phyloP scores from a whole-genome alignment of 2,113 vertebrate genomes.

The Leptosomus discolor region DNA sequence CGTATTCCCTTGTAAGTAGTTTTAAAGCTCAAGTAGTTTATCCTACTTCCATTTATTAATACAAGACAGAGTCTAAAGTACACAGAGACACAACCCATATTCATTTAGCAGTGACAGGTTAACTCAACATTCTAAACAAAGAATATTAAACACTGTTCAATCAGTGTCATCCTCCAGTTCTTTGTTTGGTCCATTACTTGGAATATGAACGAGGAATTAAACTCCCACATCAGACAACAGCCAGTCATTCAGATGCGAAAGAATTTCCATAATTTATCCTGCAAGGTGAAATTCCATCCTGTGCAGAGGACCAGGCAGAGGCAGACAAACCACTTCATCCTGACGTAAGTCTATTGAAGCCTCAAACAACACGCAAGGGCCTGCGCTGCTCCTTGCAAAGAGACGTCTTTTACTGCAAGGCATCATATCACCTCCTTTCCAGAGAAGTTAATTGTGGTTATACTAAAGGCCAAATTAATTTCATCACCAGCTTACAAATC shows the following conservation, averaged over 20 bases:
- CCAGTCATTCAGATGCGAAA: neutral
- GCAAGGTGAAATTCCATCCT: neutral
- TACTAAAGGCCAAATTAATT: conserved; percentile 66
- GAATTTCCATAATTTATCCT: conserved; percentile 30
- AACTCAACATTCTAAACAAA: conserved; percentile 18
- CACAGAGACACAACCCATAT: neutral
- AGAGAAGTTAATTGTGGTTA: conserved; percentile 64
- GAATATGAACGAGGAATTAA: neutral
- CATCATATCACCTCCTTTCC: conserved; percentile 13
- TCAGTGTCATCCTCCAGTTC: neutral
- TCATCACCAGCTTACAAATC: conserved; percentile 61
- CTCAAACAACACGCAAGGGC: neutral
- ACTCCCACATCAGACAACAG: neutral
- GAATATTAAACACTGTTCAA: neutral
- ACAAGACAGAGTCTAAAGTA: neutral
- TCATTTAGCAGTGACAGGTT: neutral
- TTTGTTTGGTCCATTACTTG: neutral
- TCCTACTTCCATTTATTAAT: conserved; percentile 14
- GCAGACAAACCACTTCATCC: neutral
- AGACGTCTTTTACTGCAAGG: neutral
- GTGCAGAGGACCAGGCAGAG: neutral
- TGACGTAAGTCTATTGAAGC: neutral
- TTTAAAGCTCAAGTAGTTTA: conserved; percentile 3
- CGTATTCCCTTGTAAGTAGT: neutral
- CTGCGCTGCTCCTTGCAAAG: neutral